Base-by-base conservation (phyloP, 2,797 vertebrate species). In the Cirrhinus molitorella region DNA sequence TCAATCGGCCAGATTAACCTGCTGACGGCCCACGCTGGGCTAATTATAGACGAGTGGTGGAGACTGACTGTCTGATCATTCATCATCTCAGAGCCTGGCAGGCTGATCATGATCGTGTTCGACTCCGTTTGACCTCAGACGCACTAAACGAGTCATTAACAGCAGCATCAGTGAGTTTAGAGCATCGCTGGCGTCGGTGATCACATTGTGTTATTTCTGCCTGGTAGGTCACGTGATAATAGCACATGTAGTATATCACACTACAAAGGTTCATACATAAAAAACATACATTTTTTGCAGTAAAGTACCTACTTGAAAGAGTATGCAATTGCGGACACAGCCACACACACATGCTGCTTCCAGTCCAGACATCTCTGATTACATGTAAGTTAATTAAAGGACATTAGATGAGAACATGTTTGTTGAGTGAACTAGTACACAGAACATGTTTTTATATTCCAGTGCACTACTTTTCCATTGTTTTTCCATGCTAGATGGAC, bases 1-100 rank as follows among this genome's bases (percentile, higher is more conserved):
- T 61, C 55, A 47, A 45, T 78, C 59, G 47, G 57, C 13, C 12
- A 49, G 57, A 78, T 83, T 55, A 79, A 81, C 79, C 87, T 79
- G 77, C 73, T 78, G 40, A 68, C 61, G 7, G 23, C 31, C 76
- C 59, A 77, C 67, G 13, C 81, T 9, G 73, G 31, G 80, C 61
- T 85, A 78, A 83, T 83, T 85, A 73, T 81, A 86, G 78, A 51
- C 10, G 12, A 55, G 68, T 5, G 4, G 4, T 28, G 59, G 25
- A 61, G 59, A 63, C 23, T 16, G 23, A 61, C 13, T 59, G 57
- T 61, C 59, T 61, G 59, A 31, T 63, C 59, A 63, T 31, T 63
- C 59, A 63, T 63, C 25, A 63, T 63, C 59, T 31, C 14, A 17
- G 61, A 17, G 59, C 9, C 37, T 40, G 37, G 37, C 37, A 40